These are phyloP conservation scores for Drosophila limbata DNA, from an alignment of 2,888 invertebrate genomes.

Conservation along the genomic window DNA sequence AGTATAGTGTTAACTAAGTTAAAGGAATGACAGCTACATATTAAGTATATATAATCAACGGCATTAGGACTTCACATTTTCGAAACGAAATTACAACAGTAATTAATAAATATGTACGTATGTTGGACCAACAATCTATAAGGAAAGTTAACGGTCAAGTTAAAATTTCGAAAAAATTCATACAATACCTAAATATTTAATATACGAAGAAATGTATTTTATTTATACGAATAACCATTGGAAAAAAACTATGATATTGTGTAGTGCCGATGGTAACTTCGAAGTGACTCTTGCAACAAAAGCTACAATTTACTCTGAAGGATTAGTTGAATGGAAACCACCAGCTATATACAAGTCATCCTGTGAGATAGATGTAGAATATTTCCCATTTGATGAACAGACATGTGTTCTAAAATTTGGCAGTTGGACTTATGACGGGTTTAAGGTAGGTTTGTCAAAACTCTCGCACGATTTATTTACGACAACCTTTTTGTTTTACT, in stretches of 20 bases:
- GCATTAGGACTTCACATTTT: neutral
- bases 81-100: neutral
- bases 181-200: constrained; percentile 11
- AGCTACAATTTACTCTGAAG: constrained; percentile 96
- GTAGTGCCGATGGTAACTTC: constrained; percentile 98
- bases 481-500: constrained; percentile 19
- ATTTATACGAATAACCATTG: constrained; percentile 64
- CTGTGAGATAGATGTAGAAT: constrained; percentile 98
- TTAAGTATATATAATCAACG: neutral
- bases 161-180: neutral
- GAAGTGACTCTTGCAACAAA: constrained; percentile 98
- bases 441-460: constrained; percentile 91
- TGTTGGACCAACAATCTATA: neutral
- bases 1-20: neutral
- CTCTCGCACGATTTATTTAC: constrained; percentile 53
- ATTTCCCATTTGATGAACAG: constrained; percentile 98
- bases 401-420: constrained; percentile 98
- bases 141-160: neutral
- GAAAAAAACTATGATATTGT: constrained; percentile 75
- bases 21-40: neutral
- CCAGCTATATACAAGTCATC: constrained; percentile 99
- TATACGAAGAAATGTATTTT: constrained; percentile 27
- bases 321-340: constrained; percentile 98
- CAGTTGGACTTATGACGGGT: constrained; percentile 99
- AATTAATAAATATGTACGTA: neutral